phyloP scores from a whole-genome alignment of 2,888 invertebrate species.

The Oxytorus armatus region DNA sequence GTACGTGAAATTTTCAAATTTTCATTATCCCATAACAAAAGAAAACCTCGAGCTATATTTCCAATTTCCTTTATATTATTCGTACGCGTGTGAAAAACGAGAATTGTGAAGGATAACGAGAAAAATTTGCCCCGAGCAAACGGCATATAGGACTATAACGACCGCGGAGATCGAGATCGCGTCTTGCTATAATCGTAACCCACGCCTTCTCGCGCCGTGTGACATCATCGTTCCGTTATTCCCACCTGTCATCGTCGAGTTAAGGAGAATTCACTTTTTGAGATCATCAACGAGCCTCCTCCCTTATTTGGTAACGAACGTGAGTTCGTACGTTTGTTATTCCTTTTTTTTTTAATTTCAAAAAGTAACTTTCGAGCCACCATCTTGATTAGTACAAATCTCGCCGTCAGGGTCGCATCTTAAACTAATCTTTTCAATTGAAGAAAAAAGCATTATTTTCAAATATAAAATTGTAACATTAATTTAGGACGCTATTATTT shows the following conservation, averaged over 20 bases:
- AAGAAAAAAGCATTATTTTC: too few relatives aligned
- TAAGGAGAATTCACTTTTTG: slow-evolving; percentile 68
- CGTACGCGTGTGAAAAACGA: slow-evolving; percentile 1
- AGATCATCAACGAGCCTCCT: slow-evolving; percentile 59
- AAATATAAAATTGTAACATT: too few relatives aligned
- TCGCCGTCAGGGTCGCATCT: too few relatives aligned
- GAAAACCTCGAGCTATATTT: slow-evolving; percentile 20
- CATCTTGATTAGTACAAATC: too few relatives aligned
- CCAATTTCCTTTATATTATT: slow-evolving; percentile 7
- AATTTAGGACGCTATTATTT: too few relatives aligned
- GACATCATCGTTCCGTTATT: slow-evolving; percentile 80
- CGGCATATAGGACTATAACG: slow-evolving; percentile 18
- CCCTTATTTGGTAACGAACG: slow-evolving; percentile 63
- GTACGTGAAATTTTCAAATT: slow-evolving; percentile 4
- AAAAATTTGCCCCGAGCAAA: slow-evolving; percentile 37
- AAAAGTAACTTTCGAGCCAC: too few relatives aligned
- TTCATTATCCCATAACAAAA: neutral
- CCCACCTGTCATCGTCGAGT: slow-evolving; percentile 73
- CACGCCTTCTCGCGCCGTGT: slow-evolving; percentile 73
- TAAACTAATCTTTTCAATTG: too few relatives aligned
- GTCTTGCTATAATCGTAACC: slow-evolving; percentile 79
- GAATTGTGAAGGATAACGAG: slow-evolving; percentile 56
- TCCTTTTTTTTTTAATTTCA: slow-evolving; percentile 15
- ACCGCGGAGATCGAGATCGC: slow-evolving; percentile 58
- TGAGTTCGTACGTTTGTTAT: slow-evolving; percentile 30